Base-by-base conservation (phyloP, 2,888 invertebrate species). In the Esperia sulphurella region DNA sequence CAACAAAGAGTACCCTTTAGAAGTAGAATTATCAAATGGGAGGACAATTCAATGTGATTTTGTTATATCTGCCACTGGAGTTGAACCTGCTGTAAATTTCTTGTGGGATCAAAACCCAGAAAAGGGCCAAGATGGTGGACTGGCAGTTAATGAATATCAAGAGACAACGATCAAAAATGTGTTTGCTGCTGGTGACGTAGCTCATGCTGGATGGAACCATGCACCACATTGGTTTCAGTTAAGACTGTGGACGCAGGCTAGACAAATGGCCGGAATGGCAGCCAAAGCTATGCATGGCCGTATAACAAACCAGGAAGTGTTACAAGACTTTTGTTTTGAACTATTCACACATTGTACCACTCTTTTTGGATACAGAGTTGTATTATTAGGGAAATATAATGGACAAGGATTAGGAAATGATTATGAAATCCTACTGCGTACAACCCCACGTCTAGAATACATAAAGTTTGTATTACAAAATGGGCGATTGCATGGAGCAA, bases 321-420 rank as follows among this genome's bases (percentile, higher is more conserved):
- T 94, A 48, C 96, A 95, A 83, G 99, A 99, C 79, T 98, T 99
- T 78, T 97, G 97, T 75, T 99, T 99, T 87, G 99, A 99, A 84
- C 83, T 99, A 33, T 99, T 99, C 73, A 95, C 98, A 0, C 99
- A 99, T 83, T 96, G 97, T 13, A 99, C 99, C 0, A 94, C 93
- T 54, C 94, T 99, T 60, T 99, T 98, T 88, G 97, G 97, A 3
- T 96, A 94, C 71, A 97, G 98, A 90, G 96, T 98, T 1, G 93
- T 98, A 14, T 87, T 99, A 45, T 84, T 99, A 41, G 98, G 99
- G 8, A 92, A 96, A 52, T 98, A 93, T 74, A 98, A 99, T 90
- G 98, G 96, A 0, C 98, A 98, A 81, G 95, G 94, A 8, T 83
- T 98, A 52, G 94, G 92, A 0, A 91, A 79, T 5, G 89, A 94